Evolutionary conservation across 2,888 invertebrate genomes (phyloP).

Genomic region (Mythimna albipuncta): DNA sequence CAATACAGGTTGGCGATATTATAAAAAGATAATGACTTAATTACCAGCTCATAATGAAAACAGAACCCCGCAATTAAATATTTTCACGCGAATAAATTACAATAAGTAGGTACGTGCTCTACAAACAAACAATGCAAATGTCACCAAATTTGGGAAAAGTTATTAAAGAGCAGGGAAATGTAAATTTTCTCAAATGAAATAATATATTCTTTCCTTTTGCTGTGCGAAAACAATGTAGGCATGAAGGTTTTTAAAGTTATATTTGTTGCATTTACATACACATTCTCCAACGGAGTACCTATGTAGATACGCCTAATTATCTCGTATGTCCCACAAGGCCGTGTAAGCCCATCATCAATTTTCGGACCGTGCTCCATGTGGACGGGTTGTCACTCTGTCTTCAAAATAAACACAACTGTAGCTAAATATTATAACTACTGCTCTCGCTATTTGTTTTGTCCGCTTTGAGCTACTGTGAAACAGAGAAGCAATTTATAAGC

Average conservation of each 20-base stretch:
- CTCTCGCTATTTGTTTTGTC: constrained; percentile 46
- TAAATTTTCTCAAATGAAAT: constrained; percentile 41
- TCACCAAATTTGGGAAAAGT: constrained; percentile 52
- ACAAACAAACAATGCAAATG: constrained; percentile 58
- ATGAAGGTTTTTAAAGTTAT: constrained; percentile 24
- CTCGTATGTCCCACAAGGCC: constrained; percentile 28
- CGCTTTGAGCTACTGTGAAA: constrained; percentile 18
- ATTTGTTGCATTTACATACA: constrained; percentile 16
- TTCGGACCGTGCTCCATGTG: constrained; percentile 65
- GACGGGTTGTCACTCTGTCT: constrained; percentile 69
- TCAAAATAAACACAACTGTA: constrained; percentile 69
- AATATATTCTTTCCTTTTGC: constrained; percentile 40
- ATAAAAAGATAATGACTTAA: constrained; percentile 41
- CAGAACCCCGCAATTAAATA: constrained; percentile 39
- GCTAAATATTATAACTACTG: constrained; percentile 47
- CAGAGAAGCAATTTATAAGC: constrained; percentile 28
- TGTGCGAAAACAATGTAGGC: constrained; percentile 37
- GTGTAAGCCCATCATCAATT: constrained; percentile 69
- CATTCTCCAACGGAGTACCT: constrained; percentile 19
- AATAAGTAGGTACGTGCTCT: constrained; percentile 38
- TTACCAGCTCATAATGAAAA: constrained; percentile 43
- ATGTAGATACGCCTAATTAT: constrained; percentile 39
- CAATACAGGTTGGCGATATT: constrained; percentile 13
- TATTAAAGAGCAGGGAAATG: constrained; percentile 39
- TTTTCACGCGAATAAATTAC: constrained; percentile 52